Percentiles rank a stretch among this genome's conserved stretches.
Evolutionary conservation across 2,113 vertebrate species (phyloP).

Genomic region (Oryzias melastigma): DNA sequence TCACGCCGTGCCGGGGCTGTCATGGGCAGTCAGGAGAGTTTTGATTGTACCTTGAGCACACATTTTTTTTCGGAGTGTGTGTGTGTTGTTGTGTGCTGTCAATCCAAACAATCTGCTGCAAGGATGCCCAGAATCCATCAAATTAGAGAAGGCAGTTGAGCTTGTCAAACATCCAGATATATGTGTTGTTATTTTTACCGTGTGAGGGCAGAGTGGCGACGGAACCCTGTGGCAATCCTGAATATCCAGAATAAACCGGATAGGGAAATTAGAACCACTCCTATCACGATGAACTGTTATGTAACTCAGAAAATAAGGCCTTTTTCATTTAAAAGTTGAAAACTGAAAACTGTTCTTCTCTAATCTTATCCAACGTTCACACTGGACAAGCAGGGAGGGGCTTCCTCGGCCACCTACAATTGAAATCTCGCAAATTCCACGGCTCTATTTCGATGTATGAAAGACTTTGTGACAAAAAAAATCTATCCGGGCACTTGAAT

Average conservation of each 20-base stretch:
- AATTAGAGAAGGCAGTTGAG: constrained; percentile 7
- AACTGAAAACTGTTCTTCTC: too few species aligned
- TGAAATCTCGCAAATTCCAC: too few species aligned
- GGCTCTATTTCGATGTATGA: too few species aligned
- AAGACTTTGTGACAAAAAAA: too few species aligned
- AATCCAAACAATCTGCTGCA: not conserved
- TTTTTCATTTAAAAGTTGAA: too few species aligned
- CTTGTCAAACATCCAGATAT: constrained; percentile 9
- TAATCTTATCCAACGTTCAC: too few species aligned
- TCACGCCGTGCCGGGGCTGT: not conserved
- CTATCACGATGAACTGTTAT: not conserved
- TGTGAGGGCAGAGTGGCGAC: not conserved
- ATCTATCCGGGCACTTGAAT: too few species aligned
- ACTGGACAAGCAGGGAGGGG: too few species aligned
- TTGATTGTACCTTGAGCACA: not conserved
- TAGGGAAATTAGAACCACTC: not conserved
- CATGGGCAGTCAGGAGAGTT: not conserved
- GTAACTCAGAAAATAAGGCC: not conserved
- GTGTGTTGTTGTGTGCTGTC: not conserved
- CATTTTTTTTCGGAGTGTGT: not conserved
- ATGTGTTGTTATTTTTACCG: constrained; percentile 2
- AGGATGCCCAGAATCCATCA: constrained; percentile 12
- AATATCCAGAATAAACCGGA: not conserved
- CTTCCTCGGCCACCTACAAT: too few species aligned
- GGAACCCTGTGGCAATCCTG: not conserved